These are phyloP conservation scores for Macrotus californicus DNA, from an alignment of 2,113 vertebrate species.

Conservation along the genomic window DNA sequence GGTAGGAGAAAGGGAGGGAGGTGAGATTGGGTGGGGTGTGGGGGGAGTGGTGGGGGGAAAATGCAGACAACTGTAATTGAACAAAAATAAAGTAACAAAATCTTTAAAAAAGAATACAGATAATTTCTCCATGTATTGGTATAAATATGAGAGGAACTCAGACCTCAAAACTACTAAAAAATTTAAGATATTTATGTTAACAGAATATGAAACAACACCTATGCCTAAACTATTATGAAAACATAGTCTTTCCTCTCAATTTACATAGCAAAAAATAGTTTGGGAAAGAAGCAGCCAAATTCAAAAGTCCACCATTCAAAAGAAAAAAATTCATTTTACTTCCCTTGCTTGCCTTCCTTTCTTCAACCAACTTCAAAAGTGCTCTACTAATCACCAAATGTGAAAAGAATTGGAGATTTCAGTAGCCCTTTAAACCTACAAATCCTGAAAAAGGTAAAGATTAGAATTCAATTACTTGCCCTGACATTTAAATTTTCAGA, in stretches of 20 bases:
- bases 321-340: neutral
- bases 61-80: no score
- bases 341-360: neutral
- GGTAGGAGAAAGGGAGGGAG: no score
- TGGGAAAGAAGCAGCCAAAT: neutral
- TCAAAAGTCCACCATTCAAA: neutral
- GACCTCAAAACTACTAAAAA: neutral
- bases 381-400: neutral
- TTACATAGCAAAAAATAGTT: neutral
- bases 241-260: neutral
- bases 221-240: neutral
- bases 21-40: no score
- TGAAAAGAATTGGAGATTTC: neutral
- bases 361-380: neutral
- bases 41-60: no score
- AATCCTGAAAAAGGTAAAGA: neutral
- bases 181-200: neutral
- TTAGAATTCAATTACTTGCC: neutral
- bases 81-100: no score
- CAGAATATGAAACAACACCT: neutral
- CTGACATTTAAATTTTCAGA: neutral
- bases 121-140: neutral
- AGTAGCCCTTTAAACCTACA: neutral
- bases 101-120: no score
- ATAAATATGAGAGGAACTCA: neutral